Evolutionary conservation across 2,113 vertebrate genomes (phyloP).

Genomic region (Malurus elegans): DNA sequence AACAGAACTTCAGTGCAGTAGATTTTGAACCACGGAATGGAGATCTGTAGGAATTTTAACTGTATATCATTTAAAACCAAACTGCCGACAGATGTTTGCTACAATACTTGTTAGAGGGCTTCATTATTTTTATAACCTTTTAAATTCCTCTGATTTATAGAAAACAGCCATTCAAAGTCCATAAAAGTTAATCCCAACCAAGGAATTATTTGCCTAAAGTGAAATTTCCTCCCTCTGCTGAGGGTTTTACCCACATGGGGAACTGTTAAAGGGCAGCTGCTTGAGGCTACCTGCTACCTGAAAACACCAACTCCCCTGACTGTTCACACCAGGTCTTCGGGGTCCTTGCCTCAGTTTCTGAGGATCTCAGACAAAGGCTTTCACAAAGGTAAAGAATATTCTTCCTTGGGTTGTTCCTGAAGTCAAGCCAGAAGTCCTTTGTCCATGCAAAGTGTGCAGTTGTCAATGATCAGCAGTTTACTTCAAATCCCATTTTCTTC

Average conservation of each 20-base stretch:
- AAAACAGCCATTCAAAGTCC: slow-evolving; percentile 45
- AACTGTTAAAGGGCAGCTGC: neutral
- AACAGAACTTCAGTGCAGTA: neutral
- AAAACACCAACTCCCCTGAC: neutral
- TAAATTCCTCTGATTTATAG: slow-evolving; percentile 61
- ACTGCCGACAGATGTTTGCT: slow-evolving; percentile 26
- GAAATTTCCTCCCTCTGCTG: slow-evolving; percentile 20
- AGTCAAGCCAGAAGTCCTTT: neutral
- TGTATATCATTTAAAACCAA: slow-evolving; percentile 3
- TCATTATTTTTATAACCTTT: slow-evolving; percentile 59
- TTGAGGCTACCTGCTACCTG: neutral
- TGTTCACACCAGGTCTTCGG: neutral
- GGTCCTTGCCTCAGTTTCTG: neutral
- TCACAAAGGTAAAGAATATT: neutral
- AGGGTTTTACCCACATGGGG: neutral
- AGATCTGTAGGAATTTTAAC: slow-evolving; percentile 34
- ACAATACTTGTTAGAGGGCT: slow-evolving; percentile 38
- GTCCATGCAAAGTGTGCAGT: fast-evolving
- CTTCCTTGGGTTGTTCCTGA: neutral
- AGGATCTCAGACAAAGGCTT: neutral
- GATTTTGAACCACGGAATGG: neutral
- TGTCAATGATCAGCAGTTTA: neutral
- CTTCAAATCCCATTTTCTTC: neutral
- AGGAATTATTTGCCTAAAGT: slow-evolving; percentile 22
- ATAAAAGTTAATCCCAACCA: slow-evolving; percentile 12